Conservation (phyloP, 2,113 vertebrate species). For the Oncorhynchus nerka region DNA sequence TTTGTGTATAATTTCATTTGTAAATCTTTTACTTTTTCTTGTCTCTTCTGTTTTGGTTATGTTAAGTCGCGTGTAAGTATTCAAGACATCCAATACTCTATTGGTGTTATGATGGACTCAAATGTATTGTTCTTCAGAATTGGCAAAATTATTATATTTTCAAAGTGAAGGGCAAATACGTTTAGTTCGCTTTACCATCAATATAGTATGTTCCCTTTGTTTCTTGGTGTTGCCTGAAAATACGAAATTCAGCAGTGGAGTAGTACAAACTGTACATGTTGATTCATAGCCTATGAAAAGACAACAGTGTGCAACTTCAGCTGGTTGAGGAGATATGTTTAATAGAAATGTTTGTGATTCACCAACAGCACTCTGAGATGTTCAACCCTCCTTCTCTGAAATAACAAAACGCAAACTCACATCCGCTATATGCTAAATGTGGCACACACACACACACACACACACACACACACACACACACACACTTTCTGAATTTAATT, state of each 20-base stretch:
- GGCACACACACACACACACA: no score
- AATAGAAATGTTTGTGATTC: no score
- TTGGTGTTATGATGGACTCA: not conserved
- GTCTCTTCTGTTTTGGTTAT: slow-evolving; percentile 27
- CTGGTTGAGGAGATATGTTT: no score
- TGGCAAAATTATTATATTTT: not conserved
- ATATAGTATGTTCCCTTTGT: not conserved
- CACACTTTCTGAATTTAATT: not conserved
- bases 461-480: not conserved
- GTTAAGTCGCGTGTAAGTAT: slow-evolving; percentile 36
- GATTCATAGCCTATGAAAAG: no score
- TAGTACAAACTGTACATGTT: no score
- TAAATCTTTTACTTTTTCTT: slow-evolving; percentile 6
- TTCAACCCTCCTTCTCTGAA: no score
- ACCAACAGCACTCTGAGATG: no score
- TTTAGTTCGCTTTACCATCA: not conserved
- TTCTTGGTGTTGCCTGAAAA: not conserved
- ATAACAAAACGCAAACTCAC: no score
- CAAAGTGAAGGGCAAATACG: not conserved
- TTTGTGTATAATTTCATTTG: slow-evolving; percentile 27
- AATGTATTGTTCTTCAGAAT: not conserved
- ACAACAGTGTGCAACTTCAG: no score
- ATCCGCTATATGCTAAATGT: no score
- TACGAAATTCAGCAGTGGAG: no score
- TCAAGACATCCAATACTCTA: not conserved